phyloP scores from a whole-genome alignment of 2,797 vertebrate genomes.

The Hozukius guyotensis region DNA sequence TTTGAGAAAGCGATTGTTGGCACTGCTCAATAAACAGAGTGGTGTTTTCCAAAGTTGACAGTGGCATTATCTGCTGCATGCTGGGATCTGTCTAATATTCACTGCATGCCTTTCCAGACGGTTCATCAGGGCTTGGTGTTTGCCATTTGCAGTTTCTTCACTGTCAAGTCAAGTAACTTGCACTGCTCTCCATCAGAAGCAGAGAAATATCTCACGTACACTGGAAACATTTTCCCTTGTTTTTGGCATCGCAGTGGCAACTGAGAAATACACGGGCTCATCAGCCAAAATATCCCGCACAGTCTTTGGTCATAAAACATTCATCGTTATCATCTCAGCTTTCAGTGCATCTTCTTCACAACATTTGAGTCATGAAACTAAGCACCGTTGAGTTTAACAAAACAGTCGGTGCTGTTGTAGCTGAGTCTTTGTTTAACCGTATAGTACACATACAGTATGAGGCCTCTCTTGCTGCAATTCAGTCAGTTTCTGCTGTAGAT shows the following conservation, averaged over 20 bases:
- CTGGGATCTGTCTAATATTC: too few species aligned
- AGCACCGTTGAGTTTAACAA: neutral
- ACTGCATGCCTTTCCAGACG: too few species aligned
- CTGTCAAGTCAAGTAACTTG: too few species aligned
- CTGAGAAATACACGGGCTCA: neutral
- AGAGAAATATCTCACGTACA: too few species aligned
- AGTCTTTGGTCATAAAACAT: neutral
- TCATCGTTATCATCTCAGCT: neutral
- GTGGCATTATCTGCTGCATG: too few species aligned
- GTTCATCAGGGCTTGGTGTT: too few species aligned
- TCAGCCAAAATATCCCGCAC: neutral
- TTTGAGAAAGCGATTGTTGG: too few species aligned
- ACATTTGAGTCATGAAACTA: neutral
- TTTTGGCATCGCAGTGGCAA: neutral
- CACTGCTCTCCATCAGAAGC: too few species aligned
- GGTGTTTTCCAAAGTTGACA: too few species aligned
- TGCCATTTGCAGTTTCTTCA: too few species aligned
- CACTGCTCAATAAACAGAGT: too few species aligned
- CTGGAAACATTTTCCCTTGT: too few species aligned
- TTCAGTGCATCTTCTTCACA: neutral
- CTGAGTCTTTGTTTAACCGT: neutral
- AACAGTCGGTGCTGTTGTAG: neutral
- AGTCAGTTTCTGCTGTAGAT: neutral
- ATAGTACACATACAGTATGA: neutral
- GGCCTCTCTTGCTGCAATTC: neutral